Base-by-base conservation (phyloP, 2,113 vertebrate species). In the Sciurus niger region DNA sequence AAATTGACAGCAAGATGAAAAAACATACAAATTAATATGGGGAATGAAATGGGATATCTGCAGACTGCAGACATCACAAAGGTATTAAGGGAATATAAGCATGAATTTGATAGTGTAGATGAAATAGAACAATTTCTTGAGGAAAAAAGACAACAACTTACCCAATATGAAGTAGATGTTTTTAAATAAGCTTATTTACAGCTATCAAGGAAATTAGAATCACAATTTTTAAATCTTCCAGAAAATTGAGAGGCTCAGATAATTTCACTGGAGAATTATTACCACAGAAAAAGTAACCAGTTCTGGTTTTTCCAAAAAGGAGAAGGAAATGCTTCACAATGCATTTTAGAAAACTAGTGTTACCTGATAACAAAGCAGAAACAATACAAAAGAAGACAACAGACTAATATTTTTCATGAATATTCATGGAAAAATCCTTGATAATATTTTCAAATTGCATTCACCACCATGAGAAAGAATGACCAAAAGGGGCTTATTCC, bases 361-460 rank as follows among this genome's bases (percentile, higher is more conserved):
- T 78, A 87, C 25, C 58, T 22, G 22, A 70, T 93, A 55, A 40
- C 14, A 90, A 90, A 95, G 43, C 85, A 82, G 83, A 94, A 24
- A 76, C 60, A 83, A 78, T 72, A 80, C 18, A 76, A 84, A 60
- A 85, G 2, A 48, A 43, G 74, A 74, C 58, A 28, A 53, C 10
- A 67, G 40, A 43, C 43, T 17, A 68, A 11, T 85, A 72, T 70
- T n/a, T 24, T 13, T 80, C n/a, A 82, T 77, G 43, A 76, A 80
- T 63, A 92, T 85, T 20, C 8, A 67, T 48, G 28, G 8, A 92
- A 90, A 93, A 80, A 73, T 17, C 13, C 14, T 53, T 79, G 43
- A 82, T 9, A 46, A 67, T 55, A 72, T 58, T 65, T 73, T n/a
- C 43, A 93, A 94, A 46, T 67, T 20, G 32, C 84, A 58, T 74